Conservation (phyloP, 2,113 vertebrate species). For the Petromus typicus region DNA sequence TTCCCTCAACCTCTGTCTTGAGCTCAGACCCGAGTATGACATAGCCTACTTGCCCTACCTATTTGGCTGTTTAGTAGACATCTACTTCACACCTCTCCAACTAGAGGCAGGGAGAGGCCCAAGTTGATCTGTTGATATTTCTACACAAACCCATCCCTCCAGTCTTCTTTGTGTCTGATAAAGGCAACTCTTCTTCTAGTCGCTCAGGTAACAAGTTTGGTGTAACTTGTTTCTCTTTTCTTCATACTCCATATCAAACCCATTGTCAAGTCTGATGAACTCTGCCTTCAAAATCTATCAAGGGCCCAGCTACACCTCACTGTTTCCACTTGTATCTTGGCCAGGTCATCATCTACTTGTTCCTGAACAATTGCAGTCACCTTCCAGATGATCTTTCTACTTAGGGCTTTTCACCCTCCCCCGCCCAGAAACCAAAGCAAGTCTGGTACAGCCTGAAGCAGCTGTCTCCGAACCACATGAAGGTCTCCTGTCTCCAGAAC, state of each 20-base stretch:
- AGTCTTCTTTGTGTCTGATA: background rate
- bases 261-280: background rate
- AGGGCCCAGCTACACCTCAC: background rate
- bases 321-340: background rate
- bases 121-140: background rate
- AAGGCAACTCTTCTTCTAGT: background rate
- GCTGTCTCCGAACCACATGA: background rate
- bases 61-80: background rate
- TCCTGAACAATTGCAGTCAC: background rate
- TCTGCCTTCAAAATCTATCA: background rate
- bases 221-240: background rate
- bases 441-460: background rate
- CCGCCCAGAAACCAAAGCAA: background rate
- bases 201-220: background rate
- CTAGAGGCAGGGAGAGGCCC: background rate
- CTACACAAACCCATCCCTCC: background rate
- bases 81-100: background rate
- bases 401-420: background rate
- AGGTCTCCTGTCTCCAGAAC: background rate
- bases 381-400: background rate
- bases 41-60: background rate
- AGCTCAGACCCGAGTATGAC: background rate
- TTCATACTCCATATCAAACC: background rate
- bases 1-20: background rate
- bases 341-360: background rate